These are phyloP conservation scores for Hirtodrosophila trivittata DNA, from an alignment of 2,888 invertebrate genomes.

Conservation along the genomic window DNA sequence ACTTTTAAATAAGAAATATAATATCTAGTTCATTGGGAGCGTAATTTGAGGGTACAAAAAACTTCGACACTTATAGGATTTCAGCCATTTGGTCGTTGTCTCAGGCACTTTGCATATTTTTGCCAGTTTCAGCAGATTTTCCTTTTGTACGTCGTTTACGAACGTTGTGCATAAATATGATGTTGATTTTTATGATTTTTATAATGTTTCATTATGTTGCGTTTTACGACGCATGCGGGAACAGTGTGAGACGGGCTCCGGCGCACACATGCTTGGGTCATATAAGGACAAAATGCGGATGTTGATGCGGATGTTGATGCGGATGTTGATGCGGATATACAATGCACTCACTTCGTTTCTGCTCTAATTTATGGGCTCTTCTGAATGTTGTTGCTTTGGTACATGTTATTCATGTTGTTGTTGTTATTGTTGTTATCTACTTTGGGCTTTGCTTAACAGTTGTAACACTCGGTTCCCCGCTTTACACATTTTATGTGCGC, in stretches of 20 bases:
- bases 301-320: constrained; percentile 20
- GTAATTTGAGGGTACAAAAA: too few relatives aligned
- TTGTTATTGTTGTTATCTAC: constrained; percentile 43
- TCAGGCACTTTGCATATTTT: too few relatives aligned
- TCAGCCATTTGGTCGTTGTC: constrained; percentile 5
- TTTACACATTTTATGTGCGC: constrained; percentile 75
- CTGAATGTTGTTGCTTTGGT: constrained; percentile 35
- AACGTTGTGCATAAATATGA: constrained; percentile 73
- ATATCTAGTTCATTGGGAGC: too few relatives aligned
- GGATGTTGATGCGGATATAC: constrained; percentile 45
- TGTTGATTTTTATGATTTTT: constrained; percentile 79
- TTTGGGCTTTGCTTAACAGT: constrained; percentile 63
- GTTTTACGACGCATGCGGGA: constrained; percentile 75
- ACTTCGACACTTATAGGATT: neutral
- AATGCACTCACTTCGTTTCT: constrained; percentile 70
- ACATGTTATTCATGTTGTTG: constrained; percentile 14
- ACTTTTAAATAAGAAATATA: too few relatives aligned
- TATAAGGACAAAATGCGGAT: constrained; percentile 34
- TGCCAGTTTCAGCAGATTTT: too few relatives aligned
- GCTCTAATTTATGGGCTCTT: constrained; percentile 66
- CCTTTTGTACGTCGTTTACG: too few relatives aligned
- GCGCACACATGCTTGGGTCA: constrained; percentile 39
- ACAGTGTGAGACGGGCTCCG: constrained; percentile 12
- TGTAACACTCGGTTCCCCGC: constrained; percentile 60
- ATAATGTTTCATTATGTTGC: constrained; percentile 79